Conservation (phyloP, 2,888 invertebrate genomes). For the Lycia hirtaria region DNA sequence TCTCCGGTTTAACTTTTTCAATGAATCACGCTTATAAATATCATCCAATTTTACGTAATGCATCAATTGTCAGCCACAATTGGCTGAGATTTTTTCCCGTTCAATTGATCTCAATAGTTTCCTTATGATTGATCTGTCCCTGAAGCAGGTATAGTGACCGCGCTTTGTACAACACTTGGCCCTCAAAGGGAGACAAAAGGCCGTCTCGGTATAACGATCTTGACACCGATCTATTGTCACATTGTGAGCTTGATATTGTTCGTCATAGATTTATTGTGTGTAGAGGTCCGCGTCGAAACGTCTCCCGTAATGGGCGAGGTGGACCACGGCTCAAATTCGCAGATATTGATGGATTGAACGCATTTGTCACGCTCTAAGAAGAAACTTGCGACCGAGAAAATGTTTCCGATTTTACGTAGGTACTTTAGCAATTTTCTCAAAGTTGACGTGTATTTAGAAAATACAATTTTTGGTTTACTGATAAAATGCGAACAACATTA, state of each 20-base stretch:
- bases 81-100: slow-evolving; percentile 25
- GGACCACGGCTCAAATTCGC: slow-evolving; percentile 53
- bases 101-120: slow-evolving; percentile 43
- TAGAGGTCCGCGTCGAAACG: slow-evolving; percentile 45
- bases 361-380: slow-evolving; percentile 57
- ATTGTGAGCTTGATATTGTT: slow-evolving; percentile 56
- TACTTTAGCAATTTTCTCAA: not conserved
- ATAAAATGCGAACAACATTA: not conserved
- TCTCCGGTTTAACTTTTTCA: slow-evolving; percentile 24
- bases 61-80: slow-evolving; percentile 23
- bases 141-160: slow-evolving; percentile 36
- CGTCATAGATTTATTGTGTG: slow-evolving; percentile 57
- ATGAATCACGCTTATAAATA: slow-evolving; percentile 26
- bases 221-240: slow-evolving; percentile 72
- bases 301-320: slow-evolving; percentile 45
- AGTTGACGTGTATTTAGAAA: not conserved
- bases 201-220: slow-evolving; percentile 56
- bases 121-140: slow-evolving; percentile 45
- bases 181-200: slow-evolving; percentile 66
- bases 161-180: slow-evolving; percentile 55
- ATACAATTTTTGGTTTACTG: not conserved
- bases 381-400: slow-evolving; percentile 29
- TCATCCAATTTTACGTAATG: slow-evolving; percentile 20
- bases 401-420: slow-evolving; percentile 29
- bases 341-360: slow-evolving; percentile 59